Percentiles rank a stretch among this genome's conserved stretches.
These are phyloP conservation scores for Grantiella picta DNA, from an alignment of 2,113 vertebrate genomes.

Conservation along the genomic window DNA sequence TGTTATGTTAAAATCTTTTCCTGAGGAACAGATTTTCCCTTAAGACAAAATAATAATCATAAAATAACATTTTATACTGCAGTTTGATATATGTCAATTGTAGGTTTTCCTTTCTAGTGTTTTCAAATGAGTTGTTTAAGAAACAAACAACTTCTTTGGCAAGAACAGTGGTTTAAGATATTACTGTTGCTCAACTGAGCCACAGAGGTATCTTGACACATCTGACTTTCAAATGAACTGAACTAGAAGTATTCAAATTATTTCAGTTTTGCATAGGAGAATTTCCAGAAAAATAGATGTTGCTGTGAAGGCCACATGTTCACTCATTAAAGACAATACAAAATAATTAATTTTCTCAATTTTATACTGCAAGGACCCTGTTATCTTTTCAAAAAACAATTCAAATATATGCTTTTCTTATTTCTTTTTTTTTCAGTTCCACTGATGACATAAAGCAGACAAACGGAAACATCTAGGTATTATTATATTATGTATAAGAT, in stretches of 20 bases:
- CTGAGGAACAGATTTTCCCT: neutral
- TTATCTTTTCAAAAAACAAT: neutral
- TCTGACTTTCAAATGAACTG: neutral
- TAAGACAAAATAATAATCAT: neutral
- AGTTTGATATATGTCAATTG: neutral
- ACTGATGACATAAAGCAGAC: neutral
- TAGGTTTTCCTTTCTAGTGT: neutral
- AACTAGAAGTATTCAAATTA: neutral
- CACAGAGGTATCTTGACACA: neutral
- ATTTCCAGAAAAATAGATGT: neutral
- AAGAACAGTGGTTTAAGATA: neutral
- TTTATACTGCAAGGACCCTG: neutral
- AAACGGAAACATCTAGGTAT: accelerated
- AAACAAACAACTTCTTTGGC: neutral
- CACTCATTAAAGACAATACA: neutral
- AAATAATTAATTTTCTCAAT: neutral
- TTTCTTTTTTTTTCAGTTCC: neutral
- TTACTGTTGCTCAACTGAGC: neutral
- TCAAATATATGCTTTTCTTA: neutral
- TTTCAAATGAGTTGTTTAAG: neutral
- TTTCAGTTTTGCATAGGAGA: neutral
- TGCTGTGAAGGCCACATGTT: neutral
- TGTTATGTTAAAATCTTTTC: neutral
- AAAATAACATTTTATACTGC: neutral
- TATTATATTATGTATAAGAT: neutral